Evolutionary conservation across 2,113 vertebrate genomes (phyloP).

Genomic region (Cyphotilapia sp.): DNA sequence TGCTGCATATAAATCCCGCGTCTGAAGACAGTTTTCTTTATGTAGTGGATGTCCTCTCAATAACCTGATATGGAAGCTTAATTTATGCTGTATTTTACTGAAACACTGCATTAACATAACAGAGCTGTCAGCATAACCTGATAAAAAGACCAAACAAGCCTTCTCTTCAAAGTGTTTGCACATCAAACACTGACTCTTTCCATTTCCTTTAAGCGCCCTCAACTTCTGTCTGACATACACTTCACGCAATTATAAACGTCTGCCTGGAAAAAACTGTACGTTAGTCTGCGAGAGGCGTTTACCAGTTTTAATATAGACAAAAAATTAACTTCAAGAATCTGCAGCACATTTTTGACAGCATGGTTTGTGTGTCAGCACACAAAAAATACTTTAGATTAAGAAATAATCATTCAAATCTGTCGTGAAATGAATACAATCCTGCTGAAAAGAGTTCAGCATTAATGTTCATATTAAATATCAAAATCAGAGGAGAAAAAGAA

Average conservation of each 20-base stretch:
- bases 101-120: background rate
- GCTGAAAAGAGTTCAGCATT: background rate
- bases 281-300: accelerated
- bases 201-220: background rate
- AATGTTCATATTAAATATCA: background rate
- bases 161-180: background rate
- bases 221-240: background rate
- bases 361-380: background rate
- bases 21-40: background rate
- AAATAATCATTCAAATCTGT: background rate
- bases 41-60: background rate
- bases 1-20: accelerated
- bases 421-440: background rate
- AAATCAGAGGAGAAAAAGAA: background rate
- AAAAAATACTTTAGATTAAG: background rate
- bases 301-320: background rate
- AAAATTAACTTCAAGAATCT: background rate
- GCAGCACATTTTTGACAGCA: background rate
- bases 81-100: background rate
- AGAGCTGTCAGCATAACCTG: background rate
- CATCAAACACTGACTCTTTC: background rate
- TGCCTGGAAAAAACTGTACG: background rate
- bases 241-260: background rate
- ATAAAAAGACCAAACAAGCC: background rate
- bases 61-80: background rate